Percentiles rank a stretch among this genome's conserved stretches.
phyloP scores from a whole-genome alignment of 2,888 invertebrate genomes.

The Eurytoma adleriae region DNA sequence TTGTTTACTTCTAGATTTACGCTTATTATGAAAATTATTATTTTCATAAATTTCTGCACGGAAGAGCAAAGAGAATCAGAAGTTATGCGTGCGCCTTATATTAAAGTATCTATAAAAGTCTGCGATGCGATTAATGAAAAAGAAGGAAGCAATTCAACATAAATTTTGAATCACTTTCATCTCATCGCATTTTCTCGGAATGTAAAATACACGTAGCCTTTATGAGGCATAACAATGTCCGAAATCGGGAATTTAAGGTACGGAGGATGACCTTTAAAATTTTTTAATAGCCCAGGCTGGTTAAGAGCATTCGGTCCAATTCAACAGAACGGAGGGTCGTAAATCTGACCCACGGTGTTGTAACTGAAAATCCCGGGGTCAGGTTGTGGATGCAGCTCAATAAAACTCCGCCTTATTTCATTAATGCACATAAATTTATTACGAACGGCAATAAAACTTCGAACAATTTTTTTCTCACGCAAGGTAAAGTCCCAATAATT shows the following conservation, averaged over 20 bases:
- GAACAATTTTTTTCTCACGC: too few species aligned
- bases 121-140: too few species aligned
- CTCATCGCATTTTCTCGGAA: neutral
- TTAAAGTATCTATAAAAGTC: too few species aligned
- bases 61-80: too few species aligned
- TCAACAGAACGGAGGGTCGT: constrained; percentile 1
- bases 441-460: too few species aligned
- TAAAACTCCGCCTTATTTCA: neutral
- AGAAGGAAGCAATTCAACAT: neutral
- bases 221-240: neutral
- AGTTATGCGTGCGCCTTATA: too few species aligned
- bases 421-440: too few species aligned
- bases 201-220: neutral
- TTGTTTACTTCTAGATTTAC: constrained; percentile 20
- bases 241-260: neutral
- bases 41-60: neutral
- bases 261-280: constrained; percentile 9
- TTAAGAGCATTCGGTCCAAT: constrained; percentile 20
- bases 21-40: constrained; percentile 26
- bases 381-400: neutral
- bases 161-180: neutral
- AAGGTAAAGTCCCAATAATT: too few species aligned
- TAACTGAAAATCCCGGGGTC: constrained; percentile 9
- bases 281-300: constrained; percentile 5
- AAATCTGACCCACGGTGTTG: constrained; percentile 21